Evolutionary conservation across 37 sponge, comb jelly and placozoan species (phyloP).

Genomic region (Diacarnus erythraeanus): DNA sequence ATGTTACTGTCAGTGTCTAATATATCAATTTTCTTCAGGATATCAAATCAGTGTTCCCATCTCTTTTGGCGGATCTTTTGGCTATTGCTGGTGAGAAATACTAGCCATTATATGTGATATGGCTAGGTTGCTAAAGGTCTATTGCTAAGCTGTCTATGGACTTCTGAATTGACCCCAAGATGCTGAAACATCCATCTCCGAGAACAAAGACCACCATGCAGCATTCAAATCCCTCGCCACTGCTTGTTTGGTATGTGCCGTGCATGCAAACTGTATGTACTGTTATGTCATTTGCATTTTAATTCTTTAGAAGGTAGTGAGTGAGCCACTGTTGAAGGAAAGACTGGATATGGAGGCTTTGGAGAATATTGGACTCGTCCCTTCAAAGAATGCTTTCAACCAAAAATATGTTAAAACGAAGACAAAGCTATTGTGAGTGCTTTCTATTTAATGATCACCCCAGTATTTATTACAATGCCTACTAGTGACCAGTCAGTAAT

Average conservation of each 20-base stretch:
- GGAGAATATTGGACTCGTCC: conserved; percentile 72
- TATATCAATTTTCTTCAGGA: conserved; percentile 7
- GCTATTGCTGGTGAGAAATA: conserved; percentile 48
- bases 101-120: no score
- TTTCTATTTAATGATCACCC: no score
- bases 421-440: conserved; percentile 87
- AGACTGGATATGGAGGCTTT: conserved; percentile 90
- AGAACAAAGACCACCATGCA: conserved; percentile 37
- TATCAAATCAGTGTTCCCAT: conserved; percentile 34
- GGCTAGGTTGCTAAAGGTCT: not conserved
- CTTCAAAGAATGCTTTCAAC: conserved; percentile 77
- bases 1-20: not conserved
- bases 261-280: not conserved
- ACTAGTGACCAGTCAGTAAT: no score
- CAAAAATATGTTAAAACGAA: conserved; percentile 90
- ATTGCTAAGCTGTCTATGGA: not conserved
- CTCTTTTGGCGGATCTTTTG: conserved; percentile 56
- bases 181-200: conserved; percentile 47
- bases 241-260: conserved; percentile 53
- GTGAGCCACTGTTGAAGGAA: conserved; percentile 84
- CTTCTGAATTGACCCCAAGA: conserved; percentile 33
- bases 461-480: no score
- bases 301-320: conserved; percentile 57
- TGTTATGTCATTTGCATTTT: not conserved
- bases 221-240: conserved; percentile 31